These are phyloP conservation scores for Sarcophaga carnaria DNA, from an alignment of 2,888 invertebrate species.

Conservation along the genomic window DNA sequence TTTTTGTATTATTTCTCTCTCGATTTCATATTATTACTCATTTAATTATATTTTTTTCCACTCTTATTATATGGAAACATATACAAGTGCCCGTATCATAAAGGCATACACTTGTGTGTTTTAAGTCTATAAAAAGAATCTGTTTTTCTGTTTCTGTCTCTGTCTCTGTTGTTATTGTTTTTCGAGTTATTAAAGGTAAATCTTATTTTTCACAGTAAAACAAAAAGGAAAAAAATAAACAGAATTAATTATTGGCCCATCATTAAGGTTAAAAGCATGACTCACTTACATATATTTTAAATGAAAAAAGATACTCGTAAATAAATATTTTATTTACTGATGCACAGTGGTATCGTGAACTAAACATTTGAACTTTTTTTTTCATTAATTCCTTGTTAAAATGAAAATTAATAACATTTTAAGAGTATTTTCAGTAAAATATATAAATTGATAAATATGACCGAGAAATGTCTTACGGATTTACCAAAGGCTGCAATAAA, in stretches of 20 bases:
- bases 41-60: background rate
- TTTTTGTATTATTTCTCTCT: constrained; percentile 29
- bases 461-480: too few species aligned
- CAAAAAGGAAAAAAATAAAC: constrained; percentile 4
- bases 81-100: background rate
- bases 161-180: constrained; percentile 64
- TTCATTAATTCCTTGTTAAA: too few species aligned
- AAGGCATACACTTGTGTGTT: constrained; percentile 43
- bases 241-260: background rate
- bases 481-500: too few species aligned
- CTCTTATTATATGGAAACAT: background rate
- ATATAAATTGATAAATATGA: too few species aligned
- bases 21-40: background rate
- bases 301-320: constrained; percentile 11
- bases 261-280: constrained; percentile 22
- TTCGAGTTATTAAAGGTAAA: constrained; percentile 51
- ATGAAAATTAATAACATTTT: too few species aligned
- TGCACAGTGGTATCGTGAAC: too few species aligned
- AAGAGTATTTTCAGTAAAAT: too few species aligned
- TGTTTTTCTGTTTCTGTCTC: constrained; percentile 35
- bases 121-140: constrained; percentile 48
- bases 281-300: constrained; percentile 34
- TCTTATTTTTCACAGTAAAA: constrained; percentile 39
- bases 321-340: background rate
- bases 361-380: too few species aligned